phyloP scores from a whole-genome alignment of 2,113 vertebrate genomes.

The Oryzias melastigma region DNA sequence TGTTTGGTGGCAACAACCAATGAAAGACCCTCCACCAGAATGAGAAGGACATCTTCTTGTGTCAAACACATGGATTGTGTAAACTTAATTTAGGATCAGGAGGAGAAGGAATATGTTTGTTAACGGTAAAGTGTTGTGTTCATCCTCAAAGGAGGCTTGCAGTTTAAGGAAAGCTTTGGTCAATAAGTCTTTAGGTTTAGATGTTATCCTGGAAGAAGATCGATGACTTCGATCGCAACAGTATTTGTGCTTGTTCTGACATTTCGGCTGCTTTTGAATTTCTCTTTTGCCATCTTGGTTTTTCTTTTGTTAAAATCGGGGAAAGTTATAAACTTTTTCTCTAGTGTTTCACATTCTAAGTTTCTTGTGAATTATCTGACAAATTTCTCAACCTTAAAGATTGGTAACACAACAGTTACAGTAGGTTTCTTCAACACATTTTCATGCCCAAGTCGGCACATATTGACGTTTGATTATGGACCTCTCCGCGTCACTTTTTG shows the following conservation, averaged over 20 bases:
- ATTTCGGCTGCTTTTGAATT: background rate
- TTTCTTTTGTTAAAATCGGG: background rate
- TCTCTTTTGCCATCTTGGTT: background rate
- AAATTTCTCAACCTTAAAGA: too few relatives aligned
- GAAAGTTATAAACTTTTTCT: background rate
- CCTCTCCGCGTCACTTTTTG: too few relatives aligned
- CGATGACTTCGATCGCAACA: background rate
- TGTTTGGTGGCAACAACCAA: background rate
- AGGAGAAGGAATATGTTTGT: too few relatives aligned
- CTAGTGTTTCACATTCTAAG: background rate
- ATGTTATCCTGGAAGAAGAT: background rate
- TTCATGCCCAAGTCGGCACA: too few relatives aligned
- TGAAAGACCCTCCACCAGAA: background rate
- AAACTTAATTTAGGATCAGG: background rate
- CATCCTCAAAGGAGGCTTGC: background rate
- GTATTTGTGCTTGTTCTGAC: background rate
- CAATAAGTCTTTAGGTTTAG: background rate
- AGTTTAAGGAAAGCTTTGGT: background rate
- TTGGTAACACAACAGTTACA: too few relatives aligned
- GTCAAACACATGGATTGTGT: background rate
- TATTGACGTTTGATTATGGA: too few relatives aligned
- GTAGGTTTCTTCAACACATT: too few relatives aligned
- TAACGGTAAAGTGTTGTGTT: background rate
- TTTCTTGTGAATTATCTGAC: too few relatives aligned
- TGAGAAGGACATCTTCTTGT: background rate